Percentiles rank a stretch among this genome's conserved stretches.
Conservation (phyloP, 2,888 invertebrate species). For the Galeopsomyia nigrocyanea region DNA sequence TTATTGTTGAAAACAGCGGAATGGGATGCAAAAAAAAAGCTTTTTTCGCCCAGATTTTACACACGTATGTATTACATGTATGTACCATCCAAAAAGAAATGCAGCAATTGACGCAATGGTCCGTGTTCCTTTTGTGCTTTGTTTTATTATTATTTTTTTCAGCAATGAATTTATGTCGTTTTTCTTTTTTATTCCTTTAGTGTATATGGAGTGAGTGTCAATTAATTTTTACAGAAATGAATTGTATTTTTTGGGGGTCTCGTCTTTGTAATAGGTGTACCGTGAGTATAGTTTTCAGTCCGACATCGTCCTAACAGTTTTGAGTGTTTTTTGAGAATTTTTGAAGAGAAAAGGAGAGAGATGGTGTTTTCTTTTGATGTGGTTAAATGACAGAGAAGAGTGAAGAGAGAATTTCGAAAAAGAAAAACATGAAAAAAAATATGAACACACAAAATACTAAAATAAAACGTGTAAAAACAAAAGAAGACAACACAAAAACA, state of each 20-base stretch:
- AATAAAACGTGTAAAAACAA: conserved; percentile 17
- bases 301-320: conserved; percentile 6
- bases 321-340: conserved; percentile 25
- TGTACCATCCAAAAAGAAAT: conserved; percentile 6
- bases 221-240: neutral
- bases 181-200: neutral
- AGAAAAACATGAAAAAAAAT: conserved; percentile 11
- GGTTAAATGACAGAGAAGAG: conserved; percentile 24
- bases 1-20: neutral
- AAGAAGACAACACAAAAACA: conserved; percentile 8
- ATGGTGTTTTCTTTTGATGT: neutral
- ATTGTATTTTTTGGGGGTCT: neutral
- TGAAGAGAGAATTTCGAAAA: conserved; percentile 22
- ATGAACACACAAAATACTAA: conserved; percentile 19
- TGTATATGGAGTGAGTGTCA: conserved; percentile 2
- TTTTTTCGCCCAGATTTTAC: conserved; percentile 15
- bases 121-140: conserved; percentile 48
- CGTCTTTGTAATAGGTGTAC: neutral
- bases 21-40: neutral
- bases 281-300: conserved; percentile 1
- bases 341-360: neutral
- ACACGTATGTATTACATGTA: conserved; percentile 32
- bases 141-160: conserved; percentile 13
- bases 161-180: neutral
- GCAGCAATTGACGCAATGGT: conserved; percentile 39